Base-by-base conservation (phyloP, 2,113 vertebrate genomes). In the Irena cyanogastra region DNA sequence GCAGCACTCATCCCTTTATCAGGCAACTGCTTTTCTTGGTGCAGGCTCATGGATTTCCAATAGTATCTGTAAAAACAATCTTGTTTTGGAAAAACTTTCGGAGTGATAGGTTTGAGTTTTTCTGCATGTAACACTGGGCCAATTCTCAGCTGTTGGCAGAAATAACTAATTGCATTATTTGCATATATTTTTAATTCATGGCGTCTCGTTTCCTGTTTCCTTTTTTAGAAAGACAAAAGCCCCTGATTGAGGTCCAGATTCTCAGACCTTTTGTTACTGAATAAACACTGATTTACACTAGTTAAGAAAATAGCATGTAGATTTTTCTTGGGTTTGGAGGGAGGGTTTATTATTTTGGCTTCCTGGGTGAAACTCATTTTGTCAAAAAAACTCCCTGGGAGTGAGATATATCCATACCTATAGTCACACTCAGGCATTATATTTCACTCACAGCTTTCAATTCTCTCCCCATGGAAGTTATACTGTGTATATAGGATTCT, bases 21-120 rank as follows among this genome's bases (percentile, higher is more conserved):
- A 88, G 72, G 22, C 28, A 61, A 31, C 56, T 80, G 77, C 75
- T 94, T 82, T 87, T 63, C 68, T 76, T 80, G 42, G 52, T 79
- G 47, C 63, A 72, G 59, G 68, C 70, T 89, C 44, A 4, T 37
- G 75, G 80, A 83, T 93, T 84, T 83, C 60, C 52, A 70, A 53
- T 10, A 74, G 26, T 56, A 92, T 87, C 84, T 56, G 3, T 16
- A 63, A 91, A 90, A 93, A 95, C 49, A 66, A 42, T 49, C 54
- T 85, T 93, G 76, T 83, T 95, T 94, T 74, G 59, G 90, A 77
- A 95, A 93, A 93, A 80, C 16, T 74, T 74, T 37, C 54, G 49
- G 31, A 84, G 60, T 19, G 66, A 68, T 33, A 70, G 7, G 7
- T 89, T 89, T 26, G 33, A 75, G 52, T 24, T 8, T 75, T 84